Evolutionary conservation across 1,140 invertebrate genomes (phyloP).

Genomic region (Formica exsecta): DNA sequence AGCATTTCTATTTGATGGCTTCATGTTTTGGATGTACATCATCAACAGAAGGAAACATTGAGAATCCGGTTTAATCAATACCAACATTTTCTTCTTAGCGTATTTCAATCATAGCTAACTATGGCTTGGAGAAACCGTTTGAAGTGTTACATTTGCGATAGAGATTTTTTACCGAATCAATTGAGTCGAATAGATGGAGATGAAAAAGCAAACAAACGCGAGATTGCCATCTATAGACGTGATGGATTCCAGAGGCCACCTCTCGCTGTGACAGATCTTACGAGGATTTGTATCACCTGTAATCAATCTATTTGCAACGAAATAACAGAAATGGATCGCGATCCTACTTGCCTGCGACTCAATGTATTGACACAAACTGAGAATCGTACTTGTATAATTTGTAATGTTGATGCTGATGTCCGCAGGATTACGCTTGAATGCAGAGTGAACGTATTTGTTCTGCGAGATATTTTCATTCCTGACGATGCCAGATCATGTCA

Average conservation of each 20-base stretch:
- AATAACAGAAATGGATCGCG: not conserved
- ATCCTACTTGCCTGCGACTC: slow-evolving; percentile 1
- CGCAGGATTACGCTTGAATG: too few relatives aligned
- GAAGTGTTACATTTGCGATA: not conserved
- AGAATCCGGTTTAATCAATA: slow-evolving; percentile 4
- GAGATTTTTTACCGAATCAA: not conserved
- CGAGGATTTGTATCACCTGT: not conserved
- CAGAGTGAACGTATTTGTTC: too few relatives aligned
- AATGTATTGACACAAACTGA: not conserved
- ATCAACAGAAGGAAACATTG: not conserved
- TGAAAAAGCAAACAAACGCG: slow-evolving; percentile 4
- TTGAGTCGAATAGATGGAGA: slow-evolving; percentile 11
- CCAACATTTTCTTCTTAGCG: slow-evolving; percentile 1
- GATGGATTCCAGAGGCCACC: slow-evolving; percentile 7
- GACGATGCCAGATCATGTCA: too few relatives aligned
- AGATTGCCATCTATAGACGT: not conserved
- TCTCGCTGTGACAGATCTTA: slow-evolving; percentile 8
- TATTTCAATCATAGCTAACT: slow-evolving; percentile 2
- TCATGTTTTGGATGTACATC: slow-evolving; percentile 1
- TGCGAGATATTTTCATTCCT: too few relatives aligned
- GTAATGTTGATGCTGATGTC: too few relatives aligned
- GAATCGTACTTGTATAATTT: not conserved
- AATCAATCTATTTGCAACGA: not conserved
- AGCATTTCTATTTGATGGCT: slow-evolving; percentile 5
- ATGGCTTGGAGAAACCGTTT: not conserved